Conservation (phyloP, 2,888 invertebrate species). For the Electrophaes corylata region DNA sequence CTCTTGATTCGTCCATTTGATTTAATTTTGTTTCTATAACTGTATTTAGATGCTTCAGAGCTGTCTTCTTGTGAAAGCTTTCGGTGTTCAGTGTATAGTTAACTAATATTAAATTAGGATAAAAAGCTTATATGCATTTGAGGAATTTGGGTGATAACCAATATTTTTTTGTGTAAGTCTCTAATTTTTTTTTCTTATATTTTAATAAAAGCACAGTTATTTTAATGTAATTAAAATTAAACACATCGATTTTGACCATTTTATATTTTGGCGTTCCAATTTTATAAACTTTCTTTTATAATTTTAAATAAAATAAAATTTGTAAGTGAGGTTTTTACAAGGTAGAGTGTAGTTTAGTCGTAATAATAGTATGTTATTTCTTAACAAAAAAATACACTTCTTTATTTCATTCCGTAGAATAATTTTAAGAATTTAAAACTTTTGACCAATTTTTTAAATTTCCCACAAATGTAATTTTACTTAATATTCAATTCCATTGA, state of each 20-base stretch:
- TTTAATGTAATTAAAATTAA: conserved; percentile 41
- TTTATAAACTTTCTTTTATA: conserved; percentile 48
- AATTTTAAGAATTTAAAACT: conserved; percentile 68
- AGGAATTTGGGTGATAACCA: conserved; percentile 83
- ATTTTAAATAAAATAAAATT: conserved; percentile 67
- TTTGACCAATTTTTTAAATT: conserved; percentile 76
- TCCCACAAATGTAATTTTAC: conserved; percentile 56
- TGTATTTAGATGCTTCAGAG: conserved; percentile 57
- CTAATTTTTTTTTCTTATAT: conserved; percentile 17
- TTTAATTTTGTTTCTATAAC: conserved; percentile 47
- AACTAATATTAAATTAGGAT: conserved; percentile 46
- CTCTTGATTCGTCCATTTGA: conserved; percentile 63
- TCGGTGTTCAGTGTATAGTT: conserved; percentile 75
- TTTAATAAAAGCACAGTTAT: conserved; percentile 36
- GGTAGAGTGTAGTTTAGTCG: conserved; percentile 81
- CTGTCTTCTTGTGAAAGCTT: conserved; percentile 68
- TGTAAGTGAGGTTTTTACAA: conserved; percentile 83
- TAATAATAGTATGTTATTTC: conserved; percentile 70
- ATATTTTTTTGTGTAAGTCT: conserved; percentile 52
- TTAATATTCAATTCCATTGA: conserved; percentile 59
- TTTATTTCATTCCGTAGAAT: conserved; percentile 66
- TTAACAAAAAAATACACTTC: conserved; percentile 50
- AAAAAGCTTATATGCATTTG: conserved; percentile 68
- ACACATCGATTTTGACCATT: conserved; percentile 40
- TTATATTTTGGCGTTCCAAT: conserved; percentile 35